These are phyloP conservation scores for Prunella himalayana DNA, from an alignment of 2,113 vertebrate species.

Conservation along the genomic window DNA sequence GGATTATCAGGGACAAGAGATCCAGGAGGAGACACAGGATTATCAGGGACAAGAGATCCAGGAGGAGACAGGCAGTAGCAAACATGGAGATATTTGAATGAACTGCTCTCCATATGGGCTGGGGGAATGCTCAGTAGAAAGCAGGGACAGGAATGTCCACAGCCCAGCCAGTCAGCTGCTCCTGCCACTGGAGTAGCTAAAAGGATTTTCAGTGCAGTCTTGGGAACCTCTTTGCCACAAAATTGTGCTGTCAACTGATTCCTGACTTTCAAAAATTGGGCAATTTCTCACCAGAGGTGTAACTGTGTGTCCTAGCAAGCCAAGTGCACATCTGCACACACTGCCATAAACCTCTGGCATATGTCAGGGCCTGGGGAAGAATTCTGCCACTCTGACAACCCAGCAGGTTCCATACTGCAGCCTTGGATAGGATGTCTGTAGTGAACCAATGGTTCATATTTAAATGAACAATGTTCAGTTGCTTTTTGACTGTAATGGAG, in stretches of 20 bases:
- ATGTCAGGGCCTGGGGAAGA: background rate
- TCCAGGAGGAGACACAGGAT: too few relatives aligned
- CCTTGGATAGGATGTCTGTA: background rate
- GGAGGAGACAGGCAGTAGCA: background rate
- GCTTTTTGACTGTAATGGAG: background rate
- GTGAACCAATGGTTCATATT: background rate
- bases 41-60: too few relatives aligned
- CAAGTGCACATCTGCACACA: background rate
- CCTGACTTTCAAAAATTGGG: background rate
- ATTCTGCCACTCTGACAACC: background rate
- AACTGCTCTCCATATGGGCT: background rate
- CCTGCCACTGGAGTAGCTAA: background rate
- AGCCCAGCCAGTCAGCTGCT: background rate
- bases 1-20: background rate
- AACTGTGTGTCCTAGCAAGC: background rate
- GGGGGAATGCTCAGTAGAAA: background rate
- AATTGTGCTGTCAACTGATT: background rate
- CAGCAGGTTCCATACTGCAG: background rate
- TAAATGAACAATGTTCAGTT: background rate
- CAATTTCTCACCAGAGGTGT: background rate
- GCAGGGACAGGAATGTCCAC: background rate
- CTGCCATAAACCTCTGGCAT: accelerated
- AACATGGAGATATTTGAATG: background rate
- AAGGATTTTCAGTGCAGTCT: background rate
- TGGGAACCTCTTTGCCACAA: background rate